Evolutionary conservation across 2,113 vertebrate genomes (phyloP), one percentile per base, ranked within the genome.

Genomic region (Lontra canadensis): DNA sequence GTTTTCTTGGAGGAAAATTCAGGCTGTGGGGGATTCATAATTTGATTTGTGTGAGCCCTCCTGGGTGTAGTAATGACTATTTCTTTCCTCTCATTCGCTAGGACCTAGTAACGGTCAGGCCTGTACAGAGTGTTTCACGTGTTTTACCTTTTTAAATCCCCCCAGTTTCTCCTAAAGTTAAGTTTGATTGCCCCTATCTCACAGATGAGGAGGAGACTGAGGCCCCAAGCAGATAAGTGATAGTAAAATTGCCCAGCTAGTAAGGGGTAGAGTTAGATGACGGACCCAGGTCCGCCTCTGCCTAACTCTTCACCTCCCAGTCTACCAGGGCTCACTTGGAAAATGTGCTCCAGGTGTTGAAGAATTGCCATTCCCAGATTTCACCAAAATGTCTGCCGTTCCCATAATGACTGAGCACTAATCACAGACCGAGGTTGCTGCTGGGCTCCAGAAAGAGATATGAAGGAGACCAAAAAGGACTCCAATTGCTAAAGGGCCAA

Each of bases 201-300:
- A 87, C 59, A 96, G 59, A 81, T 78, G 57, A 89, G 42, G 57
- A 89, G 36, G 36, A 95, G 73, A 78, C 59, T 73, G 36, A 95
- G 26, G 17, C 26, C 42, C 55, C 59, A 79, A 69, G 26, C 12
- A 49, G 26, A 3, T 34, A 88, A 79, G 31, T 1, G 65, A 63
- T 23, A 52, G 44, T 74, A 42, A 90, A 87, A 8, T 14, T 9
- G 20, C 10, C 0, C 26, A 25, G 7, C 15, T 13, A 44, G 9
- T 7, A 67, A 83, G 15, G 4, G 52, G 52, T 15, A 25, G 44
- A 86, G 81, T 49, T n/a, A 80, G 39, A 61, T 52, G 69, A 4
- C 1, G 3, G 10, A 47, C 5, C 1, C 47, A 59, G 14, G 26
- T 52, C 9, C 31, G 10, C 57, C 23, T 87, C 18, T 74, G 39